Evolutionary conservation across 2,888 invertebrate genomes (phyloP).

Genomic region (Agrilus biguttatus): DNA sequence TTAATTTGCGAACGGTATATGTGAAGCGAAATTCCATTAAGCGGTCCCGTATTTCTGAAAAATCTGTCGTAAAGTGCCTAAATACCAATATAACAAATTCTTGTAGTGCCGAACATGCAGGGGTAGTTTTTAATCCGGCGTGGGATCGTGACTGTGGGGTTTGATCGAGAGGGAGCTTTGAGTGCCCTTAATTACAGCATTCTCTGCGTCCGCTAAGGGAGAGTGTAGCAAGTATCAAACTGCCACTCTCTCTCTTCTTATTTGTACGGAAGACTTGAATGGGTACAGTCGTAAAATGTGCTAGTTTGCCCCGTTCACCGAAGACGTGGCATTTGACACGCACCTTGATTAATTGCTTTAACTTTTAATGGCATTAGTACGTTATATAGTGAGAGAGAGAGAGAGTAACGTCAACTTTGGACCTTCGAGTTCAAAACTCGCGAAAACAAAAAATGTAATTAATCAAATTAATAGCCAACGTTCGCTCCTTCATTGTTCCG

Average conservation of each 20-base stretch:
- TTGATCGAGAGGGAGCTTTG: constrained; percentile 20
- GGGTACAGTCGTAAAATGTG: background rate
- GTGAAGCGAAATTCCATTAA: too few species aligned
- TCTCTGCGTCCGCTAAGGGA: constrained; percentile 18
- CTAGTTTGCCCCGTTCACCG: background rate
- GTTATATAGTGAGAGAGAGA: too few species aligned
- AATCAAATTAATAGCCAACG: too few species aligned
- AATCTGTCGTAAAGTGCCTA: constrained; percentile 1
- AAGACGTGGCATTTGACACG: background rate
- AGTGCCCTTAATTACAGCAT: constrained; percentile 34
- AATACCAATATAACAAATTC: constrained; percentile 13
- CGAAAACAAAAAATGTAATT: too few species aligned
- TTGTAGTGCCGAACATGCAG: constrained; percentile 9
- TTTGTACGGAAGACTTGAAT: background rate
- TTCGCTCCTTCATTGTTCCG: too few species aligned
- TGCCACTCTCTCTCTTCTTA: constrained; percentile 7
- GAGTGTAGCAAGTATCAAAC: constrained; percentile 5
- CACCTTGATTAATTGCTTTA: constrained; percentile 1
- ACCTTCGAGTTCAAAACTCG: too few species aligned
- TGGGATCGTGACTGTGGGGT: constrained; percentile 18
- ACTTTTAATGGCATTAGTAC: too few species aligned
- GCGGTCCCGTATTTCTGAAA: too few species aligned
- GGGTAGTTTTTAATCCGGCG: constrained; percentile 26
- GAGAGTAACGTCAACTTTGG: too few species aligned
- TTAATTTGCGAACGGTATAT: too few species aligned